A percentile compares a stretch with the other conserved stretches of the same genome.
Evolutionary conservation across 2,113 vertebrate species (phyloP).

Genomic region (Casuarius casuarius): DNA sequence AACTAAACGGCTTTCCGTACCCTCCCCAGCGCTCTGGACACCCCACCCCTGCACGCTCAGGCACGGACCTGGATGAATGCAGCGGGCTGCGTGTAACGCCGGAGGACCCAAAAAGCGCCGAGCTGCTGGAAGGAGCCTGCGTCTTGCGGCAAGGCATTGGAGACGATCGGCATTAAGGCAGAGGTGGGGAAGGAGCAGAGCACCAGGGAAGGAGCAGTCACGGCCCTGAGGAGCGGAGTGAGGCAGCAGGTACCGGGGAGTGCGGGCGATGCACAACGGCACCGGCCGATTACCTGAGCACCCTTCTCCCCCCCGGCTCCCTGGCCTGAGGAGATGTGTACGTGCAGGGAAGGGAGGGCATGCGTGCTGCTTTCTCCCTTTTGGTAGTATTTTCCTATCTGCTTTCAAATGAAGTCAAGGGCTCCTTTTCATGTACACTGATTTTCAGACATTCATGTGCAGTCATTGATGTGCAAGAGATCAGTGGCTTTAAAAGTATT

Average conservation of each 20-base stretch:
- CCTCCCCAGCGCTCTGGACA: background rate
- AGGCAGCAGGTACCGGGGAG: background rate
- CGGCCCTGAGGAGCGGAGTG: background rate
- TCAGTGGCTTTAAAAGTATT: background rate
- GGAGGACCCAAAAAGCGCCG: fast-evolving
- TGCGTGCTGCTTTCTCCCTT: background rate
- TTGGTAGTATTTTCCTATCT: background rate
- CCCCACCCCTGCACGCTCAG: background rate
- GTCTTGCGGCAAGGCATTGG: fast-evolving
- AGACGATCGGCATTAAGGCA: fast-evolving
- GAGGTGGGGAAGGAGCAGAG: background rate
- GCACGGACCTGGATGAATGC: background rate
- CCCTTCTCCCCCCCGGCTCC: background rate
- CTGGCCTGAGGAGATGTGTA: background rate
- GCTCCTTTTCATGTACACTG: background rate
- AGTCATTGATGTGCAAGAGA: background rate
- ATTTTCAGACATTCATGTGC: background rate
- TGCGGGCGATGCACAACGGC: background rate
- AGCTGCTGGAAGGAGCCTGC: background rate
- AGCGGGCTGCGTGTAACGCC: fast-evolving
- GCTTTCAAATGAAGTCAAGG: background rate
- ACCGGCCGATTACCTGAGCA: background rate
- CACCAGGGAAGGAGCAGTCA: background rate
- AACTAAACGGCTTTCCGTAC: background rate
- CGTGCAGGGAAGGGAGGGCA: background rate